These are phyloP conservation scores for Manacus vitellinus DNA, from an alignment of 2,113 vertebrate species.

Conservation along the genomic window DNA sequence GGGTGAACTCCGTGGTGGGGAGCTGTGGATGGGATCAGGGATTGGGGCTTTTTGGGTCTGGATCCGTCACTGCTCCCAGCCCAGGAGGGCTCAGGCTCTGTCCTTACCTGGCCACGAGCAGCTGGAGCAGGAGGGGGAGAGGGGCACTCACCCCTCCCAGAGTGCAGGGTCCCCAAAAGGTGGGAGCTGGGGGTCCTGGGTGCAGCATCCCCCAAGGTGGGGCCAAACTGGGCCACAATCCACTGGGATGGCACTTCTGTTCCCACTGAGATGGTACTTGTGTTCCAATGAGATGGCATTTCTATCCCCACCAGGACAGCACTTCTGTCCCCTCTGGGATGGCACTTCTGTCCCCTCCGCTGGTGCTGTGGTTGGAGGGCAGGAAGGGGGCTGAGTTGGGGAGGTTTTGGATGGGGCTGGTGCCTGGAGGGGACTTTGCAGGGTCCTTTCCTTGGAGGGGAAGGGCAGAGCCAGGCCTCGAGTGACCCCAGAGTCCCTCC, in stretches of 20 bases:
- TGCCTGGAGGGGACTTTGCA: neutral
- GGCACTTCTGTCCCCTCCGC: fast-evolving
- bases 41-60: neutral
- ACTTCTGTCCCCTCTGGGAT: too few relatives aligned
- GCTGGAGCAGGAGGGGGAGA: neutral
- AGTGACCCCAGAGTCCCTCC: neutral
- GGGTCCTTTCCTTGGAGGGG: neutral
- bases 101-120: fast-evolving
- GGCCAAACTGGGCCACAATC: neutral
- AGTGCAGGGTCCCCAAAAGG: neutral
- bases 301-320: neutral
- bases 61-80: neutral
- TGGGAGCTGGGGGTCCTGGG: neutral
- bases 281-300: fast-evolving
- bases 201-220: neutral
- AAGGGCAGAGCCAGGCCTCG: neutral
- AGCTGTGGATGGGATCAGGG: neutral
- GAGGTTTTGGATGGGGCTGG: fast-evolving
- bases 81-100: neutral
- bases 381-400: neutral
- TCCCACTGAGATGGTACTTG: neutral
- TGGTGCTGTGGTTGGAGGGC: fast-evolving
- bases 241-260: neutral
- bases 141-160: fast-evolving
- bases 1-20: neutral